Conservation (phyloP, 2,797 vertebrate species). For the Bradypodion ventrale region DNA sequence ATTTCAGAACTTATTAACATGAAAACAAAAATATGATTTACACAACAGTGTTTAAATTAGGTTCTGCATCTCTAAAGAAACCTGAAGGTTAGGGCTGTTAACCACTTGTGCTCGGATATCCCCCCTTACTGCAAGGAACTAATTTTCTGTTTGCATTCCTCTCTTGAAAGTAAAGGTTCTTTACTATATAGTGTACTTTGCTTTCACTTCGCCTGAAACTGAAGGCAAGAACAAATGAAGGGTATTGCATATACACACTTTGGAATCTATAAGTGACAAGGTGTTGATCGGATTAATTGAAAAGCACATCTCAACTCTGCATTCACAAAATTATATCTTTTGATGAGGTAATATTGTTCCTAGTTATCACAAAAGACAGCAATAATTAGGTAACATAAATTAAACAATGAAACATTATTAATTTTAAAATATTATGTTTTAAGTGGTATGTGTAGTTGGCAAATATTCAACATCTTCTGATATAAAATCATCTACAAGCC, state of each 20-base stretch:
- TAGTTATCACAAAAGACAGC: slow-evolving; percentile 7
- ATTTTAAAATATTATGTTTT: not conserved
- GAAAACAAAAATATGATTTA: not conserved
- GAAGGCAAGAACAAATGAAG: not conserved
- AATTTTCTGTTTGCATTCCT: not conserved
- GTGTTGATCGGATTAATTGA: not conserved
- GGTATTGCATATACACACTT: not conserved
- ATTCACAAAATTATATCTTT: not conserved
- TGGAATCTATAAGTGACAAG: not conserved
- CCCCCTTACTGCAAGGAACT: not conserved
- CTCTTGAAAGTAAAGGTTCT: not conserved
- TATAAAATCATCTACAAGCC: slow-evolving; percentile 37
- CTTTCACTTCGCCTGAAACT: not conserved
- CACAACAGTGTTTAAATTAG: not conserved
- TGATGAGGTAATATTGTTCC: slow-evolving; percentile 35
- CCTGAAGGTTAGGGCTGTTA: not conserved
- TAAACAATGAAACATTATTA: not conserved
- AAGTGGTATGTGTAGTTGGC: not conserved
- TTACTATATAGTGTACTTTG: not conserved
- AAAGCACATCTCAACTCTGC: not conserved
- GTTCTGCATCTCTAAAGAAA: not conserved
- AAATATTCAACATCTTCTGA: slow-evolving; percentile 22
- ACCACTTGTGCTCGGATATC: not conserved
- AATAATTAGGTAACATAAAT: not conserved
- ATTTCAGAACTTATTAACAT: not conserved